phyloP scores from a whole-genome alignment of 2,888 invertebrate genomes.

The Napeogenes inachia region DNA sequence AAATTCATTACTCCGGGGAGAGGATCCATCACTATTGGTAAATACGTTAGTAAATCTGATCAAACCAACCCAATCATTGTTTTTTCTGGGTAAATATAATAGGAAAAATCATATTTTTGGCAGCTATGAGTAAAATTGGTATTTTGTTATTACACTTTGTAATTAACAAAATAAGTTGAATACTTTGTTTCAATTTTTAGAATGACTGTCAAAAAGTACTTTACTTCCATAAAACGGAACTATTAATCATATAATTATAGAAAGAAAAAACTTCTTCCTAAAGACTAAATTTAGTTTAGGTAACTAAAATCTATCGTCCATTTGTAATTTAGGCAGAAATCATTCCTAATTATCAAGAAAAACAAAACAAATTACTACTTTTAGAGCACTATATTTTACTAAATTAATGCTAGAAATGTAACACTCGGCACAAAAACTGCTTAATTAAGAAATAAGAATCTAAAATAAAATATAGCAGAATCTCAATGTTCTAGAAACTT shows the following conservation, averaged over 20 bases:
- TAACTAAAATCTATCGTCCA: too few relatives aligned
- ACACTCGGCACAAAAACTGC: constrained; percentile 1
- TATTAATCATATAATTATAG: too few relatives aligned
- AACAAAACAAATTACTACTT: too few relatives aligned
- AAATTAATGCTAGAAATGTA: constrained; percentile 3
- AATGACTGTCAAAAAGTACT: too few relatives aligned
- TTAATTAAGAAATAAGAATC: constrained; percentile 10
- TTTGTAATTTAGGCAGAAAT: too few relatives aligned
- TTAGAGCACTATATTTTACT: too few relatives aligned
- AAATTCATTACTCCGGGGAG: constrained; percentile 25
- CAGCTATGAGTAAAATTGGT: not conserved
- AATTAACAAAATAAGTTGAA: too few relatives aligned
- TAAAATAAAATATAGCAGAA: constrained; percentile 8
- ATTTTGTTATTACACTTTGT: too few relatives aligned
- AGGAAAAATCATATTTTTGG: not conserved
- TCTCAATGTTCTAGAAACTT: constrained; percentile 10
- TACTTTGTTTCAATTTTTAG: too few relatives aligned
- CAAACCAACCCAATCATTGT: constrained; percentile 12
- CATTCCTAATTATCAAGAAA: constrained; percentile 5
- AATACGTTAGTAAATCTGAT: constrained; percentile 22
- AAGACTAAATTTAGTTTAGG: too few relatives aligned
- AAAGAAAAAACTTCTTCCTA: too few relatives aligned
- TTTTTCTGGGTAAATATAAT: constrained; percentile 5
- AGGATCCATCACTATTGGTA: constrained; percentile 25
- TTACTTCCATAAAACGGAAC: too few relatives aligned